phyloP scores from a whole-genome alignment of 2,888 invertebrate genomes.

The Erebia epiphron region DNA sequence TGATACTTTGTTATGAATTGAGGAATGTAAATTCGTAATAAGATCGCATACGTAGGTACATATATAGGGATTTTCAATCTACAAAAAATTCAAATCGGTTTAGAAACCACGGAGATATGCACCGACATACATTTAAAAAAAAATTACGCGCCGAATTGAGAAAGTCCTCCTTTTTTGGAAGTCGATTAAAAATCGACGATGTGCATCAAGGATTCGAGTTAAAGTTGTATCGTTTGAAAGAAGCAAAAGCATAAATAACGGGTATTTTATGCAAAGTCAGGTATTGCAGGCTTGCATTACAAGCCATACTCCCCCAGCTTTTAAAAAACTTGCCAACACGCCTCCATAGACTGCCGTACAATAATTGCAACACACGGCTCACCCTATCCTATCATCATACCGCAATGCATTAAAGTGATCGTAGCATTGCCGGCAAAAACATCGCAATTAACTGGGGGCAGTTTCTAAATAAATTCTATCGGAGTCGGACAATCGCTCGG shows the following conservation, averaged over 20 bases:
- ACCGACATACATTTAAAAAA: too few relatives aligned
- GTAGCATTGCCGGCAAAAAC: slow-evolving; percentile 36
- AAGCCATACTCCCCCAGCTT: slow-evolving; percentile 25
- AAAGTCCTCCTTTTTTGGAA: too few relatives aligned
- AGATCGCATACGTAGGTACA: neutral
- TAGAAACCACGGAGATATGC: too few relatives aligned
- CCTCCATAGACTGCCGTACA: slow-evolving; percentile 27
- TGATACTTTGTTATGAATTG: slow-evolving; percentile 5
- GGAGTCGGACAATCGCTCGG: slow-evolving; percentile 21
- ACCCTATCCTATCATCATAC: slow-evolving; percentile 35
- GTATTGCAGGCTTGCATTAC: slow-evolving; percentile 22
- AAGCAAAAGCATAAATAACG: slow-evolving; percentile 15
- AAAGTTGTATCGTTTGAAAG: slow-evolving; percentile 2
- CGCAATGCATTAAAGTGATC: slow-evolving; percentile 34
- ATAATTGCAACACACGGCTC: slow-evolving; percentile 39
- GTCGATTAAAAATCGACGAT: neutral
- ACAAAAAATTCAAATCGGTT: too few relatives aligned
- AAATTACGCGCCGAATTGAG: too few relatives aligned
- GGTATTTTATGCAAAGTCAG: slow-evolving; percentile 14
- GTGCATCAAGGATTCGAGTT: slow-evolving; percentile 1
- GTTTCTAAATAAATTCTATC: slow-evolving; percentile 31
- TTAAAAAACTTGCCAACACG: slow-evolving; percentile 33
- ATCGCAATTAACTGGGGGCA: slow-evolving; percentile 32
- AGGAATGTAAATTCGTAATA: slow-evolving; percentile 1
- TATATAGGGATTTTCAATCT: neutral